Percentiles rank a stretch among this genome's conserved stretches.
These are phyloP conservation scores for Terrapene triunguis DNA, from an alignment of 2,113 vertebrate species.

Conservation along the genomic window DNA sequence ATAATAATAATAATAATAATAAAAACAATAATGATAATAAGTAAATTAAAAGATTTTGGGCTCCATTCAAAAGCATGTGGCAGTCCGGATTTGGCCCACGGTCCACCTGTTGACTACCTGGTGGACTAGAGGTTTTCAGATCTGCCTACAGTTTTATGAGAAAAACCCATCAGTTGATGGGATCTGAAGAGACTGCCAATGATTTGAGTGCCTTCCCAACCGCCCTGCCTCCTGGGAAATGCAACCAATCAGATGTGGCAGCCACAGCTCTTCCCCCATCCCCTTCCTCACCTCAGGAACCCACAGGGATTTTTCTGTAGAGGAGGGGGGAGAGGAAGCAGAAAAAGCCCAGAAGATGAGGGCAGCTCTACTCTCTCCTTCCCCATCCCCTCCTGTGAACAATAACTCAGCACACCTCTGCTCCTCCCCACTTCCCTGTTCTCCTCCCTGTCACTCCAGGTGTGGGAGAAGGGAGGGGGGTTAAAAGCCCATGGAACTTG, in stretches of 20 bases:
- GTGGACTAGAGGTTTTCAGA: background rate
- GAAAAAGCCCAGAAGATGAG: background rate
- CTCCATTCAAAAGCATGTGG: too few relatives aligned
- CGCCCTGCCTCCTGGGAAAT: accelerated
- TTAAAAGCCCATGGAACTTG: background rate
- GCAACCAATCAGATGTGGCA: accelerated
- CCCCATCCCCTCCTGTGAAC: too few relatives aligned
- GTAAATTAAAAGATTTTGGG: too few relatives aligned
- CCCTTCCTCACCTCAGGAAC: background rate
- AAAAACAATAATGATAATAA: too few relatives aligned
- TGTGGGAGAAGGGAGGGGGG: background rate
- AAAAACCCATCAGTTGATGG: background rate
- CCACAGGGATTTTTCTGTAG: background rate
- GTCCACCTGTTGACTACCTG: too few relatives aligned
- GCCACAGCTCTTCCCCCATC: background rate
- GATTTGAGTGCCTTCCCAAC: background rate
- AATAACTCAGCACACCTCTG: background rate
- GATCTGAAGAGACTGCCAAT: background rate
- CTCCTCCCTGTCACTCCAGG: background rate
- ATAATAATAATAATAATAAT: too few relatives aligned
- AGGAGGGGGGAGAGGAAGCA: accelerated
- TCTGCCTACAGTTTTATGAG: background rate
- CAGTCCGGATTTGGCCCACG: too few relatives aligned
- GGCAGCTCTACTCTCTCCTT: background rate
- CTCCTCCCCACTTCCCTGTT: background rate